Conservation (phyloP, 2,113 vertebrate species). For the Chaenogobius annularis region DNA sequence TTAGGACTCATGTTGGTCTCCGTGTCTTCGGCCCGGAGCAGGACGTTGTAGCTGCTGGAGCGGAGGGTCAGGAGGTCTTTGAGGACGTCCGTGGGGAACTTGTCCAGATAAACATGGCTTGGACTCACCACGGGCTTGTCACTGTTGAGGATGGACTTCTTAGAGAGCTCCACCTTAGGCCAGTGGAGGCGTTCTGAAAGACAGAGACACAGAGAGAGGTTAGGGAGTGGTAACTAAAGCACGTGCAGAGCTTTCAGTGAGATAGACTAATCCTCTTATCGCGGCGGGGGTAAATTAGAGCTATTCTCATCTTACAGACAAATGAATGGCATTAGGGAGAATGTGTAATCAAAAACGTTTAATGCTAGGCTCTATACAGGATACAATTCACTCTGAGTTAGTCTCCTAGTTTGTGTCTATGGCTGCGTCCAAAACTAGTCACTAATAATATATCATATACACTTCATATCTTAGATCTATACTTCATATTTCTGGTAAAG, state of each 20-base stretch:
- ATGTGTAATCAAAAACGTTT: neutral
- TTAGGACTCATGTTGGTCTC: constrained; percentile 62
- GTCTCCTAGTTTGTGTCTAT: neutral
- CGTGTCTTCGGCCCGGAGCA: constrained; percentile 83
- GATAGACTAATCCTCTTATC: constrained; percentile 58
- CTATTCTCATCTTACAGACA: constrained; percentile 12
- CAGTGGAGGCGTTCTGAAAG: constrained; percentile 86
- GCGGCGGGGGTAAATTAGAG: constrained; percentile 35
- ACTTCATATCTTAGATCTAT: too few species aligned
- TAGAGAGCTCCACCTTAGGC: constrained; percentile 86
- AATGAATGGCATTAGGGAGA: neutral
- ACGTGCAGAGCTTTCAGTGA: constrained; percentile 23
- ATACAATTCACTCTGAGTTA: neutral
- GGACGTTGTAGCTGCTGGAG: constrained; percentile 85
- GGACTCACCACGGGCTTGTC: constrained; percentile 62
- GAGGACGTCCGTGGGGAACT: constrained; percentile 74
- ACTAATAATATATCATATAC: too few species aligned
- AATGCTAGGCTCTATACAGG: neutral
- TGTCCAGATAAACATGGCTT: constrained; percentile 74
- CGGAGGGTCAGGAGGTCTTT: constrained; percentile 85
- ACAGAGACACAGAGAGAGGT: neutral
- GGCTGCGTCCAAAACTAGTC: too few species aligned
- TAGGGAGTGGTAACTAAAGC: neutral
- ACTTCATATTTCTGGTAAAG: too few species aligned
- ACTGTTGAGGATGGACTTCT: constrained; percentile 81